Evolutionary conservation across 1,140 invertebrate species (phyloP).

Genomic region (Ceratina calcarata): DNA sequence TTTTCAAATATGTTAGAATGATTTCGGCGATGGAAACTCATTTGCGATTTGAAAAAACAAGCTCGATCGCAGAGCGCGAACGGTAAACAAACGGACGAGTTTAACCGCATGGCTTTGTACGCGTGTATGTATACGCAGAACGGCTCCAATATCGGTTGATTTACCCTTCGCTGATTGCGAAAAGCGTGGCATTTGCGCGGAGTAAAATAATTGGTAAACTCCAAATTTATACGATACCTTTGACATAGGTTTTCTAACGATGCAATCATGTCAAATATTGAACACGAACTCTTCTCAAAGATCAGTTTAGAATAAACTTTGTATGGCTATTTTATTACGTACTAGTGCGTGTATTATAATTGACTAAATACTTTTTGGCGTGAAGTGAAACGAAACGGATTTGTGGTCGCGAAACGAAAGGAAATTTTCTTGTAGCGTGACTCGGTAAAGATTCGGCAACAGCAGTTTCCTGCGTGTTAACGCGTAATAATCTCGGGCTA

Average conservation of each 20-base stretch:
- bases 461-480: slow-evolving; percentile 32
- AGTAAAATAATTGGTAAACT: neutral
- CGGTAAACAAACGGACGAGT: neutral
- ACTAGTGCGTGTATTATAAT: too few species aligned
- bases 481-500: neutral
- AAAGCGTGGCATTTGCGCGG: neutral
- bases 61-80: neutral
- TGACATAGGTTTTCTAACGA: too few species aligned
- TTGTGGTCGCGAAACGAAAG: neutral
- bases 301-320: too few species aligned
- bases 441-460: neutral
- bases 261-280: too few species aligned
- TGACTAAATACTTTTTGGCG: too few species aligned
- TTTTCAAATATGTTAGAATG: too few species aligned
- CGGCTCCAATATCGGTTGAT: neutral
- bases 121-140: neutral
- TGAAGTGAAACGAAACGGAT: too few species aligned
- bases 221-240: neutral
- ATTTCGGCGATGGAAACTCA: too few species aligned
- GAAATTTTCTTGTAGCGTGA: neutral
- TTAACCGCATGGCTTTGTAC: neutral
- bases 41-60: neutral
- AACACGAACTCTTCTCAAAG: too few species aligned
- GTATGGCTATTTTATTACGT: too few species aligned
- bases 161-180: neutral